Evolutionary conservation across 2,113 vertebrate genomes (phyloP), one percentile per base, ranked within the genome.

Genomic region (Nipponia nippon): DNA sequence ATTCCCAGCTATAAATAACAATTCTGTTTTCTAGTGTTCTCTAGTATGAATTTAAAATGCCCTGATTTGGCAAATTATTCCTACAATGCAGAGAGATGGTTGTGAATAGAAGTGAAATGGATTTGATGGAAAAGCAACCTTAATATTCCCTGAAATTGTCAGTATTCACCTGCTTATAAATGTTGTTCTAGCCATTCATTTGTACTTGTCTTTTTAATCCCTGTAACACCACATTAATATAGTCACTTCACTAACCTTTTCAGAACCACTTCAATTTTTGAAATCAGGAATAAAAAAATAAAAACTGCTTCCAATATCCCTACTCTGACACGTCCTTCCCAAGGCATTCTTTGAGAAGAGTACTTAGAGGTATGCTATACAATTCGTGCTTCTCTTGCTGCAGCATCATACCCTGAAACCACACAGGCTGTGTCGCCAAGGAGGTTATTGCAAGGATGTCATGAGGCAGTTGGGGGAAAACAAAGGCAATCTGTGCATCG

Each of bases 1-100:
- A 93, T 78, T 87, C 59, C 53, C 27, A 84, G 72, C 88, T 96
- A 92, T 92, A 95, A 97, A 97, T 96, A 95, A 81, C 50, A 81
- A 32, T 87, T 89, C 77, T 89, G 72, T 91, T 97, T 95, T 97
- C 69, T 87, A 50, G n/a, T 92, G 69, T 90, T 93, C 83, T 93
- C 47, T 86, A 65, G 42, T 72, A 52, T 0, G 7, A 89, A 92
- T 89, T 91, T 87, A 56, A 93, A 95, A 84, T 72, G 36, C 58
- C 40, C 21, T 95, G 47, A 62, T 93, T 66, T 81, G 50, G 50
- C 38, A 82, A 49, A 89, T 87, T 84, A 79, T 87, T 89, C 47
- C 30, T 72, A n/a, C 80, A 88, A 47, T 55, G 22, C 30, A 59
- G 79, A 89, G 46, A 81, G 56, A 46, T 79, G n/a, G 13, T 75